Evolutionary conservation across 2,113 vertebrate genomes (phyloP).

Genomic region (Eira barbara): DNA sequence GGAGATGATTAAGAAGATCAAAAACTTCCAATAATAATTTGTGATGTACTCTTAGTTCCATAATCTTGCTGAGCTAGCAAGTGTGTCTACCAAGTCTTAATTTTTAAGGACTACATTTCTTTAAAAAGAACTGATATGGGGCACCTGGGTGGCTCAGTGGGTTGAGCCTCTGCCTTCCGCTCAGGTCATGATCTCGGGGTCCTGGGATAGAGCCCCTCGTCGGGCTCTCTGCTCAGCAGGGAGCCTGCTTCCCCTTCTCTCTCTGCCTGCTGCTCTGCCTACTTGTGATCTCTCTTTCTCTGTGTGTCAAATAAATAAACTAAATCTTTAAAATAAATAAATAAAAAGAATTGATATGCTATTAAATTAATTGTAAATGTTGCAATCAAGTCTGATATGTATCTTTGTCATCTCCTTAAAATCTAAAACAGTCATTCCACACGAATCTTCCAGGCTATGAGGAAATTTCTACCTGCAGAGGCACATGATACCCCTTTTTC

Average conservation of each 20-base stretch:
- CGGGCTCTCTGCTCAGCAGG: too few species aligned
- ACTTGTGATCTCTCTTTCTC: too few species aligned
- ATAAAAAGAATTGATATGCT: too few species aligned
- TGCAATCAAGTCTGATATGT: background rate
- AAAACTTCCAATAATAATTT: background rate
- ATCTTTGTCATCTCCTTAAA: background rate
- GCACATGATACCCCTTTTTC: rapidly evolving
- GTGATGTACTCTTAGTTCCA: background rate
- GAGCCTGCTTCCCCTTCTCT: too few species aligned
- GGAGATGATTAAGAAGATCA: background rate
- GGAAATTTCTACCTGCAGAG: background rate
- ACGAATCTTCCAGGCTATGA: background rate
- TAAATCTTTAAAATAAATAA: too few species aligned
- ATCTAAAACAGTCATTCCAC: background rate
- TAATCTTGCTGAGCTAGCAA: background rate
- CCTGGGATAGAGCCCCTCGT: too few species aligned
- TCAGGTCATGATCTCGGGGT: too few species aligned
- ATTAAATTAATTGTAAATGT: background rate
- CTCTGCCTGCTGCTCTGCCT: too few species aligned
- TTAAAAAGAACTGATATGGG: background rate
- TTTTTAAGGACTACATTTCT: background rate
- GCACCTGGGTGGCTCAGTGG: too few species aligned
- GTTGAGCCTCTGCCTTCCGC: too few species aligned
- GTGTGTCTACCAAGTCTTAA: background rate
- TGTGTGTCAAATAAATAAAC: too few species aligned